A percentile compares a stretch with the other conserved stretches of the same genome.
phyloP scores from a whole-genome alignment of 1,140 invertebrate species.

The Apis florea region DNA sequence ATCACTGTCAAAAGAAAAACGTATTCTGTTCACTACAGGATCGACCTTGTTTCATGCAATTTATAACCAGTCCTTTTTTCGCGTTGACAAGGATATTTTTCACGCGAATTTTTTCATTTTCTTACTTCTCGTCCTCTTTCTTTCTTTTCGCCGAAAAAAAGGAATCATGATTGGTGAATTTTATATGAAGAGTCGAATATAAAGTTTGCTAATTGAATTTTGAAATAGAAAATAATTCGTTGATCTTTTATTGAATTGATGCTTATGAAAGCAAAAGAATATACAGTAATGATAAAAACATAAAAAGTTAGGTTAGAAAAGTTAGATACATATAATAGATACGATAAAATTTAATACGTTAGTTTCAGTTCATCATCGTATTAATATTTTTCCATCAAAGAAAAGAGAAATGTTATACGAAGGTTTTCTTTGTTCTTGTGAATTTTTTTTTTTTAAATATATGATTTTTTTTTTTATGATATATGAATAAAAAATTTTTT shows the following conservation, averaged over 20 bases:
- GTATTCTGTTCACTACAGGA: neutral
- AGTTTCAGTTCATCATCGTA: too few relatives aligned
- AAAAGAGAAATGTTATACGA: too few relatives aligned
- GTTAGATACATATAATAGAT: too few relatives aligned
- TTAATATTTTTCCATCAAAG: too few relatives aligned
- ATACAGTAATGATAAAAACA: too few relatives aligned
- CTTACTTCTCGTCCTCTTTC: too few relatives aligned
- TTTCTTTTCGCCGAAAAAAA: neutral
- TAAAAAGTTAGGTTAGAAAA: too few relatives aligned
- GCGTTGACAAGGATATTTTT: neutral
- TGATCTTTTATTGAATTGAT: neutral
- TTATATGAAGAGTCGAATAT: neutral
- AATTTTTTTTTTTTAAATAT: too few relatives aligned
- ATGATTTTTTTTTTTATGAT: too few relatives aligned
- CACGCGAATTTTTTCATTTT: neutral
- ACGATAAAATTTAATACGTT: too few relatives aligned
- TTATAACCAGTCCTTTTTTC: neutral
- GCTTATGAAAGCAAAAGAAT: neutral
- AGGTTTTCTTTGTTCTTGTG: too few relatives aligned
- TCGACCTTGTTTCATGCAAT: constrained; percentile 3
- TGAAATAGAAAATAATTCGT: neutral
- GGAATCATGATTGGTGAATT: neutral
- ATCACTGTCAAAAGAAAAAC: neutral
- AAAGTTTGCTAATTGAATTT: neutral
- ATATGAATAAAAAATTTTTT: too few relatives aligned